Percentiles rank a stretch among this genome's conserved stretches.
Conservation (phyloP, 2,888 invertebrate species). For the Bellardia bayeri region DNA sequence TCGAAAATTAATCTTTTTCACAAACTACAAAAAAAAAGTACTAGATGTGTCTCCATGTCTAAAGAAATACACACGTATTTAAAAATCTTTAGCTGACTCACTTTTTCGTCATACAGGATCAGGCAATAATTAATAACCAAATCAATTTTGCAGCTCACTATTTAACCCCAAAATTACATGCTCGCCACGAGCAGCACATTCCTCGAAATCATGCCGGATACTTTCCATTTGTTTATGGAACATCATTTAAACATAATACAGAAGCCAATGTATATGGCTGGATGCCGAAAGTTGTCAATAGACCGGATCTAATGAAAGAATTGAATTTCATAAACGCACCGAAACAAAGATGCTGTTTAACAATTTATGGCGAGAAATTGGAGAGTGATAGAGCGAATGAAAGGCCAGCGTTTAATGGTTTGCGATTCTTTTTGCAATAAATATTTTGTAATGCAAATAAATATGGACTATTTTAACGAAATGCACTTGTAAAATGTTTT, state of each 20-base stretch:
- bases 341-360: constrained; percentile 81
- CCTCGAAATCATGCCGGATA: constrained; percentile 51
- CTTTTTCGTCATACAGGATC: too few species aligned
- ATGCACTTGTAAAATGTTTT: too few species aligned
- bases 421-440: constrained; percentile 78
- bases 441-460: background rate
- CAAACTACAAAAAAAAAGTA: too few species aligned
- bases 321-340: constrained; percentile 79
- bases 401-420: constrained; percentile 80
- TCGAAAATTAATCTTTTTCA: too few species aligned
- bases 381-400: constrained; percentile 80
- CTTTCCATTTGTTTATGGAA: constrained; percentile 70
- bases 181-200: constrained; percentile 75
- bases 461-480: too few species aligned
- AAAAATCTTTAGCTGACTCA: too few species aligned
- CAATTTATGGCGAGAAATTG: constrained; percentile 80
- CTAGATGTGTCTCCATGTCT: too few species aligned
- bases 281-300: constrained; percentile 77
- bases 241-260: constrained; percentile 67
- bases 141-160: constrained; percentile 76
- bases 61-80: too few species aligned
- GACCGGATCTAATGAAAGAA: constrained; percentile 57
- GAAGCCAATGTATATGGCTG: constrained; percentile 82
- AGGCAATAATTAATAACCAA: too few species aligned
- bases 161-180: constrained; percentile 80